These are phyloP conservation scores for Triplophysa yarkandensis DNA, from an alignment of 2,797 vertebrate species.

Conservation along the genomic window DNA sequence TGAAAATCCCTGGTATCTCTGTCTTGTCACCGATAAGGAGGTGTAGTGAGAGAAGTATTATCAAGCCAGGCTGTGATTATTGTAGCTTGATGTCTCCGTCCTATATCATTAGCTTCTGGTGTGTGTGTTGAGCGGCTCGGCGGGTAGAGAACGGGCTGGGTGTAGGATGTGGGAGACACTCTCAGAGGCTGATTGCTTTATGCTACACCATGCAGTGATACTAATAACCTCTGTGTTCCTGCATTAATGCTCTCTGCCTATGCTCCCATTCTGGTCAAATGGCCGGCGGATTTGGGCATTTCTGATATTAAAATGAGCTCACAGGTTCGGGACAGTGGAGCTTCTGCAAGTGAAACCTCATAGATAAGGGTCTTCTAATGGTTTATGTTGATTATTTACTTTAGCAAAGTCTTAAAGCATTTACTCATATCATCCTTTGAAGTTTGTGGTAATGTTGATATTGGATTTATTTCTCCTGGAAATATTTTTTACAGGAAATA, in stretches of 20 bases:
- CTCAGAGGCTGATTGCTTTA: slow-evolving; percentile 78
- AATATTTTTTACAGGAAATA: no score
- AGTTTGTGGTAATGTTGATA: no score
- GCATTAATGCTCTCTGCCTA: slow-evolving; percentile 81
- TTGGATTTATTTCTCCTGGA: no score
- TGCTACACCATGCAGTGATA: slow-evolving; percentile 77
- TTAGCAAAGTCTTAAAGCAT: no score
- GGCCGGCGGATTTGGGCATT: slow-evolving; percentile 6
- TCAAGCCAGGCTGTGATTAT: slow-evolving; percentile 64
- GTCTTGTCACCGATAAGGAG: slow-evolving; percentile 72
- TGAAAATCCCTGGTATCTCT: slow-evolving; percentile 63
- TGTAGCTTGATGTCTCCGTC: slow-evolving; percentile 73
- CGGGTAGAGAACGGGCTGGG: slow-evolving; percentile 71
- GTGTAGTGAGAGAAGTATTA: slow-evolving; percentile 66
- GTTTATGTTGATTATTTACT: no score
- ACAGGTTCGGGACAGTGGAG: slow-evolving; percentile 9
- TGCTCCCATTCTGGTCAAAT: slow-evolving; percentile 30
- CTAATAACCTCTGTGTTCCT: slow-evolving; percentile 82
- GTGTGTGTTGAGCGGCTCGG: slow-evolving; percentile 69
- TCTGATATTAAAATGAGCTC: background rate
- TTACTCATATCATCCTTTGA: no score
- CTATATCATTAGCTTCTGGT: slow-evolving; percentile 78
- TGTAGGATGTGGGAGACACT: slow-evolving; percentile 68
- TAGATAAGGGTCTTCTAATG: no score
- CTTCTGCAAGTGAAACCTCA: background rate